Conservation (phyloP, 2,113 vertebrate species). For the Malurus alboscapulatus region DNA sequence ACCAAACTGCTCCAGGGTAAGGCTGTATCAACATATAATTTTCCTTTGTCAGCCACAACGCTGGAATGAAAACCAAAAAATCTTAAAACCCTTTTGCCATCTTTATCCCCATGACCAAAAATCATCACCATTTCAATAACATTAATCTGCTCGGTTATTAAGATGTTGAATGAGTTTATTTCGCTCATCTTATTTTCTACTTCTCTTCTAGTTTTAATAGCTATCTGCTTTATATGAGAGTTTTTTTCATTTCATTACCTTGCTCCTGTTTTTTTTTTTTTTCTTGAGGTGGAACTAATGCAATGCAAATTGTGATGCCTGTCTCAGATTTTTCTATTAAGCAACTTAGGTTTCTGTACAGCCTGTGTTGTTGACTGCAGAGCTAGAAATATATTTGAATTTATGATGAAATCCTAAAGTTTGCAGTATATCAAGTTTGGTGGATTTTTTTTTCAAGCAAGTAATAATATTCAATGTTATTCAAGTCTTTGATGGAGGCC, state of each 20-base stretch:
- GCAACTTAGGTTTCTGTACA: constrained; percentile 30
- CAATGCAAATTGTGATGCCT: constrained; percentile 59
- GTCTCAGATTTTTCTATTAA: constrained; percentile 69
- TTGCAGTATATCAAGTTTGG: neutral
- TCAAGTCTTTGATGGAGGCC: neutral
- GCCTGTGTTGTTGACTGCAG: constrained; percentile 16
- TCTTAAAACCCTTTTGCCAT: constrained; percentile 34
- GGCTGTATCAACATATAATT: constrained; percentile 23
- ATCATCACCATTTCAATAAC: constrained; percentile 62
- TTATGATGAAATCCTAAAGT: constrained; percentile 35
- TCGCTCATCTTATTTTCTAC: constrained; percentile 68
- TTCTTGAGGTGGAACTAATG: constrained; percentile 72
- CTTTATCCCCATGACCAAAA: constrained; percentile 61
- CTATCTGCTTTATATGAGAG: constrained; percentile 69
- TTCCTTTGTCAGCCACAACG: constrained; percentile 41
- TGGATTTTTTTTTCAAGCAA: neutral
- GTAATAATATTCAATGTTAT: constrained; percentile 3
- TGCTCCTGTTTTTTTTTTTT: constrained; percentile 54
- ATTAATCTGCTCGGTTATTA: constrained; percentile 66
- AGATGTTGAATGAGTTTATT: constrained; percentile 68
- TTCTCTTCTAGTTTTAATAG: constrained; percentile 68
- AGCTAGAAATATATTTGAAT: constrained; percentile 50
- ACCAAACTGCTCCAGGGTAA: constrained; percentile 4
- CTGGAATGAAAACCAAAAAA: neutral
- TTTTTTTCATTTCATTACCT: constrained; percentile 73